Conservation (phyloP, 2,888 invertebrate species). For the Drosophila sordidapex region DNA sequence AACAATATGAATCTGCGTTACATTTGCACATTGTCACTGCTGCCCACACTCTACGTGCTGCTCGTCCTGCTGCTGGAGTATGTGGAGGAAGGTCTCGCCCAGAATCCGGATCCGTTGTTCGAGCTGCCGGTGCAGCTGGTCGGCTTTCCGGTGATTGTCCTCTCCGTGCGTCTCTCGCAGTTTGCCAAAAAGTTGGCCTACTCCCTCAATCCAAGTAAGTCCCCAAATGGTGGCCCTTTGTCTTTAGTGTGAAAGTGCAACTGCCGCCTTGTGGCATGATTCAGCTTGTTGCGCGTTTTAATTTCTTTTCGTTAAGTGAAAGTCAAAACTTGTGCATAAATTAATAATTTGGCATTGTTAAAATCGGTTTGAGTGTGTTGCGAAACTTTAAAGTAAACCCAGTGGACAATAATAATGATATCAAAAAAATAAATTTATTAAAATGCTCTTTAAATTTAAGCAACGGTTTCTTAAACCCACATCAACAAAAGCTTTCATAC, state of each 20-base stretch:
- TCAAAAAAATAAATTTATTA: background rate
- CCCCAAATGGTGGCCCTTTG: background rate
- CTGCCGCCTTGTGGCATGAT: conserved; percentile 16
- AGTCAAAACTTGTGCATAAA: conserved; percentile 67
- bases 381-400: conserved; percentile 15
- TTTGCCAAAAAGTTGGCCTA: conserved; percentile 93
- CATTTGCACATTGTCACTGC: conserved; percentile 76
- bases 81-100: conserved; percentile 79
- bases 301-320: conserved; percentile 64
- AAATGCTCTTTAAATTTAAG: background rate
- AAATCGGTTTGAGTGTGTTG: conserved; percentile 6
- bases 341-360: conserved; percentile 41
- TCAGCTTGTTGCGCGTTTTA: conserved; percentile 28
- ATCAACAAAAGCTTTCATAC: background rate
- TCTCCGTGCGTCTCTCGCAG: conserved; percentile 91
- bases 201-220: conserved; percentile 91
- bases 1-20: conserved; percentile 76
- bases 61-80: conserved; percentile 80
- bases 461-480: background rate
- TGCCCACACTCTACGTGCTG: conserved; percentile 81
- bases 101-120: conserved; percentile 87
- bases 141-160: conserved; percentile 93
- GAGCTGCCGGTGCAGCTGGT: conserved; percentile 93
- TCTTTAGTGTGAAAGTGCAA: conserved; percentile 34
- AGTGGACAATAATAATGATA: background rate